phyloP scores from a whole-genome alignment of 1,140 invertebrate species.

The Rhopalosiphum maidis region DNA sequence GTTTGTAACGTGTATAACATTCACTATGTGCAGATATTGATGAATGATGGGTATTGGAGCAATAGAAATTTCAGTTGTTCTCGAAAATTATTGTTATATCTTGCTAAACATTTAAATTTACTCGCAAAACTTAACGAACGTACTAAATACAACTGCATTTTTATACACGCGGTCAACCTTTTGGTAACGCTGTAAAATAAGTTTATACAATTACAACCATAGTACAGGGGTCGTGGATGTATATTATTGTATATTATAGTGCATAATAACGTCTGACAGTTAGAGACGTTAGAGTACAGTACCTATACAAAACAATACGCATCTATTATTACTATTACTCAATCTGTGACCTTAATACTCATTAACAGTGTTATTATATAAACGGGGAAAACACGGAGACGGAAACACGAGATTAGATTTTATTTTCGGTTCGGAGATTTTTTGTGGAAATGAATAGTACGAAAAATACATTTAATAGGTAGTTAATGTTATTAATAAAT shows the following conservation, averaged over 20 bases:
- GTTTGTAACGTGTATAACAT: not conserved
- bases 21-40: not conserved
- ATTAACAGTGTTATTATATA: not conserved
- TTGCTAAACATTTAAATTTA: not conserved
- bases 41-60: not conserved
- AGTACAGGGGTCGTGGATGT: not conserved
- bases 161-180: not conserved
- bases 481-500: not conserved
- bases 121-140: not conserved
- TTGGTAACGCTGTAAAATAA: not conserved
- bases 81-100: not conserved
- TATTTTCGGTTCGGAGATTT: not conserved
- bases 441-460: not conserved
- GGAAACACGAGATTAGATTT: not conserved
- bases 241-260: not conserved
- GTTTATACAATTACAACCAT: not conserved
- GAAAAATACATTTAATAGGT: not conserved
- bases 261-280: not conserved
- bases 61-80: not conserved
- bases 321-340: not conserved
- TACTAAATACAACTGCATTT: not conserved
- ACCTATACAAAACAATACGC: not conserved
- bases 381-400: not conserved
- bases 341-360: not conserved
- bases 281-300: not conserved